Evolutionary conservation across 2,797 vertebrate species (phyloP).

Genomic region (Lepilemur septentrionalis): DNA sequence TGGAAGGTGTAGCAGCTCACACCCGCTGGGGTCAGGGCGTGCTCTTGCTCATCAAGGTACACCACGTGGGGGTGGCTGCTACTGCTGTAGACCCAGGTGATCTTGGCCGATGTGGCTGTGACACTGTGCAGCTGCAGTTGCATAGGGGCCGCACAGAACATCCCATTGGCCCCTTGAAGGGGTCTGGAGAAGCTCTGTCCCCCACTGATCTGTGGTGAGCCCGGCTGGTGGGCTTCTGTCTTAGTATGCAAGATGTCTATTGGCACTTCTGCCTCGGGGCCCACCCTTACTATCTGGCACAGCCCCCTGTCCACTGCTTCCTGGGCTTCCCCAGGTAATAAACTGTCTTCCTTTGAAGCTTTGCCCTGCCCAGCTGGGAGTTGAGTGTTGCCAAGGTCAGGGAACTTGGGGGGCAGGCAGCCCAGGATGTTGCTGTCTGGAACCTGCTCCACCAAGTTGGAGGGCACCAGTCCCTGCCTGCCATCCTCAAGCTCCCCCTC

Average conservation of each 20-base stretch:
- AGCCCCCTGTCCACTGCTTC: slow-evolving; percentile 86
- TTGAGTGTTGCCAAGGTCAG: slow-evolving; percentile 84
- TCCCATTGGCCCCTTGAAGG: slow-evolving; percentile 83
- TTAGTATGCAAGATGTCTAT: slow-evolving; percentile 87
- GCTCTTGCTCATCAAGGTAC: slow-evolving; percentile 87
- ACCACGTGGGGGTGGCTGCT: slow-evolving; percentile 88
- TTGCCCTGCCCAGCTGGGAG: slow-evolving; percentile 84
- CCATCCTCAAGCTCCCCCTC: slow-evolving; percentile 92
- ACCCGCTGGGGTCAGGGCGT: slow-evolving; percentile 86
- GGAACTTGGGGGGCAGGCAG: slow-evolving; percentile 82
- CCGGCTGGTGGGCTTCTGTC: slow-evolving; percentile 84
- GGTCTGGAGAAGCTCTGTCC: slow-evolving; percentile 86
- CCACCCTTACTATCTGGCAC: slow-evolving; percentile 84
- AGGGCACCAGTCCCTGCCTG: slow-evolving; percentile 90
- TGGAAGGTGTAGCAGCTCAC: slow-evolving; percentile 89
- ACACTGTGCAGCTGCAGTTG: slow-evolving; percentile 85
- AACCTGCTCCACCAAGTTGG: slow-evolving; percentile 90
- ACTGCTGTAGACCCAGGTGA: slow-evolving; percentile 90
- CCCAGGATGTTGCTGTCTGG: slow-evolving; percentile 87
- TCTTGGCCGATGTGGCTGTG: slow-evolving; percentile 88
- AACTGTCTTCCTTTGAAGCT: slow-evolving; percentile 73
- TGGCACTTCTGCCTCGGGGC: slow-evolving; percentile 86
- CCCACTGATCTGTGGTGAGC: slow-evolving; percentile 85
- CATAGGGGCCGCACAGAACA: slow-evolving; percentile 85
- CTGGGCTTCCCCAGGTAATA: slow-evolving; percentile 82